Evolutionary conservation across 2,888 invertebrate species (phyloP).

Genomic region (Stramonita haemastoma): DNA sequence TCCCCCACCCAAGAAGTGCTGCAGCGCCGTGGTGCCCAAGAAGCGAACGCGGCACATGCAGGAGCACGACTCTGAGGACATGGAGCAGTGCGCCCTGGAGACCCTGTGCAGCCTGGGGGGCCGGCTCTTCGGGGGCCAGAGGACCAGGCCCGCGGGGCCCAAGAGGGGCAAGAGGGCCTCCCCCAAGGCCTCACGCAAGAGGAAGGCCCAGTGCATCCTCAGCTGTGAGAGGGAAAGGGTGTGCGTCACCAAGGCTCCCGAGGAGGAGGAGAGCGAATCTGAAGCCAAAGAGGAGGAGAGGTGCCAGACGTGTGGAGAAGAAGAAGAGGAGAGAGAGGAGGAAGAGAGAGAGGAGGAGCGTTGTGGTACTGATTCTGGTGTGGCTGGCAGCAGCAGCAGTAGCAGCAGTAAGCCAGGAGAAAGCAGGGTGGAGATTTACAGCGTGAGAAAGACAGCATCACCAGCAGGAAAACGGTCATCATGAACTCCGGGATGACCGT

Average conservation of each 20-base stretch:
- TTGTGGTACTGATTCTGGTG: background rate
- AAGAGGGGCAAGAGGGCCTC: background rate
- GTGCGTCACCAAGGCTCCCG: background rate
- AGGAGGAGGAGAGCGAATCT: background rate
- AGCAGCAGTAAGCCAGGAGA: background rate
- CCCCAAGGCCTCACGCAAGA: background rate
- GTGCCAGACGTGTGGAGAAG: background rate
- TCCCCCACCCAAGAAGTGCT: conserved; percentile 68
- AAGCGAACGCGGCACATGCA: conserved; percentile 74
- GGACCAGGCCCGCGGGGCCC: background rate
- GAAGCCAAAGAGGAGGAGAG: conserved; percentile 7
- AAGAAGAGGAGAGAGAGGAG: background rate
- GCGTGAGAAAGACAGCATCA: conserved; percentile 18
- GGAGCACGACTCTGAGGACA: conserved; percentile 37
- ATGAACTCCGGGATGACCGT: conserved; percentile 7
- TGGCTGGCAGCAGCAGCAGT: too few species aligned
- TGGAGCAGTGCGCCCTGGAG: conserved; percentile 27
- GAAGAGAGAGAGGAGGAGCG: background rate
- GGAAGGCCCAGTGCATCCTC: background rate
- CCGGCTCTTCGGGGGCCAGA: background rate
- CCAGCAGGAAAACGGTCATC: background rate
- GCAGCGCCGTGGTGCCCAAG: conserved; percentile 73
- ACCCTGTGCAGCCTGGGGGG: conserved; percentile 22
- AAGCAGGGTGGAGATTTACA: background rate
- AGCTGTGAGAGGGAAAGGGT: conserved; percentile 14